Conservation (phyloP, 2,888 invertebrate species). For the Pterobdella sp. region DNA sequence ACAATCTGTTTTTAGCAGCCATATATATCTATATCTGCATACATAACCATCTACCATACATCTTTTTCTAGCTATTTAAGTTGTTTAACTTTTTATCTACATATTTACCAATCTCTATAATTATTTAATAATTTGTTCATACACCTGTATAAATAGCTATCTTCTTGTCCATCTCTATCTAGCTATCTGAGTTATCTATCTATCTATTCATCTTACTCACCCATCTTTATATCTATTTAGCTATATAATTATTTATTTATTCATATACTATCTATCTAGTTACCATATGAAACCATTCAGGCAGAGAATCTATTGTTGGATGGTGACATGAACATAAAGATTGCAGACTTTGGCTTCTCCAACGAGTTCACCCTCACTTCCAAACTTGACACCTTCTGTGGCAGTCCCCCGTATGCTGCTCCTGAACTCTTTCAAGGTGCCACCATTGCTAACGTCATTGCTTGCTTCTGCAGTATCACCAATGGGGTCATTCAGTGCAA, state of each 20-base stretch:
- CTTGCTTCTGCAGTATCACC: too few relatives aligned
- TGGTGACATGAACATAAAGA: constrained; percentile 99
- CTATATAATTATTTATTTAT: not conserved
- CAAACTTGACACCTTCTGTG: constrained; percentile 98
- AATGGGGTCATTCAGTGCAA: too few relatives aligned
- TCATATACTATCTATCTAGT: too few relatives aligned
- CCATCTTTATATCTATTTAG: not conserved
- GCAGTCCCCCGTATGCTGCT: constrained; percentile 68
- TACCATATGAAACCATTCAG: too few relatives aligned
- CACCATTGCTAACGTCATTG: too few relatives aligned
- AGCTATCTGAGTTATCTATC: not conserved
- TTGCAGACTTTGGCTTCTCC: constrained; percentile 98
- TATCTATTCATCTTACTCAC: not conserved
- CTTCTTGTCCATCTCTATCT: not conserved
- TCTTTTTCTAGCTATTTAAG: not conserved
- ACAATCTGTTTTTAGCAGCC: too few relatives aligned
- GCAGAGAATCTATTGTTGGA: constrained; percentile 98
- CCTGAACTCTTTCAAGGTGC: constrained; percentile 91
- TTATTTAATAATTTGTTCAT: not conserved
- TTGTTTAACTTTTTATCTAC: not conserved
- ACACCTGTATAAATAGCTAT: not conserved
- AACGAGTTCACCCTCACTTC: constrained; percentile 98
- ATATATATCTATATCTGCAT: too few relatives aligned
- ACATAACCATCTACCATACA: too few relatives aligned
- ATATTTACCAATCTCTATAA: not conserved